A percentile compares a stretch with the other conserved stretches of the same genome.
These are phyloP conservation scores for Pollenia labialis DNA, from an alignment of 2,888 invertebrate genomes.

Conservation along the genomic window DNA sequence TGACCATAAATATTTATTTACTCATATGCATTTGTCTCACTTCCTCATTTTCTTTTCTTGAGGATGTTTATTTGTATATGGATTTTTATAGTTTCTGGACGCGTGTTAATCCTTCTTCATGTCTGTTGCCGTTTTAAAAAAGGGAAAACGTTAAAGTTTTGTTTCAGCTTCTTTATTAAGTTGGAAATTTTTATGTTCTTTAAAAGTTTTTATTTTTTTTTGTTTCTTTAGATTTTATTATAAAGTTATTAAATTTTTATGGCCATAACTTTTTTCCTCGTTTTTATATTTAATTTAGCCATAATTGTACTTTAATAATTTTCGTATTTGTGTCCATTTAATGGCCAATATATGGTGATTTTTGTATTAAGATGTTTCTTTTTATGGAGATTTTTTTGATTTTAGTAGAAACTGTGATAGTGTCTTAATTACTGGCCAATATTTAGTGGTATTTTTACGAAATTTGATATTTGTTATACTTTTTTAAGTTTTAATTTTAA, in stretches of 20 bases:
- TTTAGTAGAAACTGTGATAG: slow-evolving; percentile 7
- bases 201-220: slow-evolving; percentile 32
- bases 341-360: slow-evolving; percentile 36
- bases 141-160: neutral
- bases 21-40: slow-evolving; percentile 12
- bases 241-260: slow-evolving; percentile 68
- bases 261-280: slow-evolving; percentile 39
- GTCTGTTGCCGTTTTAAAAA: slow-evolving; percentile 24
- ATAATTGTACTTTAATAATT: slow-evolving; percentile 69
- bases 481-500: neutral
- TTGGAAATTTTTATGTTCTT: slow-evolving; percentile 39
- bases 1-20: slow-evolving; percentile 46
- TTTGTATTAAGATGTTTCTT: slow-evolving; percentile 27
- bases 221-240: slow-evolving; percentile 51
- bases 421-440: slow-evolving; percentile 30
- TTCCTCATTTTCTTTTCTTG: neutral
- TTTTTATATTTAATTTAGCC: slow-evolving; percentile 52
- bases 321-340: slow-evolving; percentile 58
- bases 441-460: slow-evolving; percentile 19
- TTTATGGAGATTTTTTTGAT: neutral
- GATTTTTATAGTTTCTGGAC: slow-evolving; percentile 59
- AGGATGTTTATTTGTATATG: neutral
- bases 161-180: slow-evolving; percentile 38
- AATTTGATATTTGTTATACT: slow-evolving; percentile 1
- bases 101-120: slow-evolving; percentile 63